phyloP scores from a whole-genome alignment of 2,797 vertebrate genomes.

The Peromyscus eremicus region DNA sequence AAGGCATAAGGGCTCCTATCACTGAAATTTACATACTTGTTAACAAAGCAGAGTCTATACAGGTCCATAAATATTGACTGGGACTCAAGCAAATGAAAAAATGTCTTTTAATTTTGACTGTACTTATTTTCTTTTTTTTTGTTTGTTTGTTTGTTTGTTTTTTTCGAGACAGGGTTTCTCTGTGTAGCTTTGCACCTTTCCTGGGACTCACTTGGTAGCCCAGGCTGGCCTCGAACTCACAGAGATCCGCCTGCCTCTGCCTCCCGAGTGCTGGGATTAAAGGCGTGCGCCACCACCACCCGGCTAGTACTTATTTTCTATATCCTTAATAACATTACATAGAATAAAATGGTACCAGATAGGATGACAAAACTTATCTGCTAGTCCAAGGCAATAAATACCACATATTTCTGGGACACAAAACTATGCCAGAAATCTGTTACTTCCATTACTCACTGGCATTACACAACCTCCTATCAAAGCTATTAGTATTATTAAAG shows the following conservation, averaged over 20 bases:
- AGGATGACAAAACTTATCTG: background rate
- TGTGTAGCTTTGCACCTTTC: too few species aligned
- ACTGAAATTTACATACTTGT: background rate
- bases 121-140: background rate
- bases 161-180: too few species aligned
- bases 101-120: background rate
- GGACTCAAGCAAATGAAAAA: constrained; percentile 30
- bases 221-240: too few species aligned
- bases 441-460: constrained; percentile 19
- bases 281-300: too few species aligned
- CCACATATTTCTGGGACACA: constrained; percentile 27
- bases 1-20: background rate
- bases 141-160: too few species aligned
- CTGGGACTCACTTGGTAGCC: too few species aligned
- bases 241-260: too few species aligned
- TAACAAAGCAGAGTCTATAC: background rate
- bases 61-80: background rate
- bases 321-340: constrained; percentile 18
- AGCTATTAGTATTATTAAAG: background rate
- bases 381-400: background rate
- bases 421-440: constrained; percentile 8
- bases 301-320: background rate
- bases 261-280: too few species aligned
- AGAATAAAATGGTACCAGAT: background rate
- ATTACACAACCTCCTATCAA: background rate